Evolutionary conservation across 2,888 invertebrate species (phyloP), one percentile per base, ranked within the genome.

Genomic region (Stenolophus ochropezus): DNA sequence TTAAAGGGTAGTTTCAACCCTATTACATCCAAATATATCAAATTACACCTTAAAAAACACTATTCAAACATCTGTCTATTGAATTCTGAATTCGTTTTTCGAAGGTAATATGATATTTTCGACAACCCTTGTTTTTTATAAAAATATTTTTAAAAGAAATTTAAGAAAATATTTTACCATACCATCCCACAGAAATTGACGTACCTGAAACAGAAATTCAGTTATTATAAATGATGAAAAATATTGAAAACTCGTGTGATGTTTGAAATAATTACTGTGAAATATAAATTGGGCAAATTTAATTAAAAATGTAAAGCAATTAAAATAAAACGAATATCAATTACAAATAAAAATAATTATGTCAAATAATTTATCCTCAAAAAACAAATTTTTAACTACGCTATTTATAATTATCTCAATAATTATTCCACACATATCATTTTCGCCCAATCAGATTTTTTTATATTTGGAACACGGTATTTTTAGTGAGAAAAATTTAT

Each of bases 81-180:
- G 11, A 42, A 42, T 42, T 3, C 11, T 11, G 11, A 42, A 42
- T 42, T 42, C 33, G 8, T 5, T 5, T 11, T 8, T 42, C 78
- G 65, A 65, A 49, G 21, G 78, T 79, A 79, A 79, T 79, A 69
- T 42, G 79, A 79, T 79, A 78, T 79, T 79, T 77, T 69, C 27
- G 71, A 14, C 11, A 61, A 21, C 14, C 33, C 18, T 69, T 69
- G 25, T 33, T 11, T 33, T 27, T 69, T 33, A 18, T 69, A 27
- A 23, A n/a, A 23, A 61, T 61, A 14, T 27, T 25, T 61, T 27
- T 56, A 56, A 56, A 56, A 20, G 20, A 21, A 56, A 56, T 56
- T 56, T n/a, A 61, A 61, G 25, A 25, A 61, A 61, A 61, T 61
- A 61, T 61, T 61, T 61, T 61, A 61, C 23, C 61, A 61, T 61